These are phyloP conservation scores for Stenodera caucasica DNA, from an alignment of 2,888 invertebrate species.

Conservation along the genomic window DNA sequence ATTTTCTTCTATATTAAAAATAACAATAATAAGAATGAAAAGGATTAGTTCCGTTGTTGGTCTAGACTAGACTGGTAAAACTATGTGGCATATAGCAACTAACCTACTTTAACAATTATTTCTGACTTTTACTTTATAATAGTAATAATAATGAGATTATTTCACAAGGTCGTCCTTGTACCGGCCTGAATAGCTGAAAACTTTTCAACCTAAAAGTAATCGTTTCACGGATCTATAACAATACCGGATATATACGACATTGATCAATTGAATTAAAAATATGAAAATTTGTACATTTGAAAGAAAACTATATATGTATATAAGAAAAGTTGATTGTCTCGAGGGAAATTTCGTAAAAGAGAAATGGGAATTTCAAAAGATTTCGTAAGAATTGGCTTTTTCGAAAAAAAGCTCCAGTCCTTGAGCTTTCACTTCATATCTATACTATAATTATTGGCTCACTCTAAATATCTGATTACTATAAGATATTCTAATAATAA, in stretches of 20 bases:
- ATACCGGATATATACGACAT: slow-evolving; percentile 19
- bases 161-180: slow-evolving; percentile 43
- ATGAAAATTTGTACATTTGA: no score
- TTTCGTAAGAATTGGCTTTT: no score
- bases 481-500: no score
- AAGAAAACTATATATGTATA: no score
- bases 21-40: neutral
- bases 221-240: slow-evolving; percentile 16
- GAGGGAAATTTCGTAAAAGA: no score
- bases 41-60: slow-evolving; percentile 19
- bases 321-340: no score
- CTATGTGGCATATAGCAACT: slow-evolving; percentile 19
- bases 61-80: slow-evolving; percentile 15
- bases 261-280: neutral
- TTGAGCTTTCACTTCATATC: slow-evolving; percentile 5
- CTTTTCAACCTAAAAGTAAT: slow-evolving; percentile 22
- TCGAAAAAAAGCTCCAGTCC: slow-evolving; percentile 1
- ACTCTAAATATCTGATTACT: neutral
- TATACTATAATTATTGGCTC: no score
- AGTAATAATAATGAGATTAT: neutral
- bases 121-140: slow-evolving; percentile 37
- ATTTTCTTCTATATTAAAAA: neutral
- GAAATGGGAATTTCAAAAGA: no score
- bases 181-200: slow-evolving; percentile 40
- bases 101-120: slow-evolving; percentile 38